phyloP scores from a whole-genome alignment of 2,888 invertebrate genomes.

The Teinopalpus imperialis region DNA sequence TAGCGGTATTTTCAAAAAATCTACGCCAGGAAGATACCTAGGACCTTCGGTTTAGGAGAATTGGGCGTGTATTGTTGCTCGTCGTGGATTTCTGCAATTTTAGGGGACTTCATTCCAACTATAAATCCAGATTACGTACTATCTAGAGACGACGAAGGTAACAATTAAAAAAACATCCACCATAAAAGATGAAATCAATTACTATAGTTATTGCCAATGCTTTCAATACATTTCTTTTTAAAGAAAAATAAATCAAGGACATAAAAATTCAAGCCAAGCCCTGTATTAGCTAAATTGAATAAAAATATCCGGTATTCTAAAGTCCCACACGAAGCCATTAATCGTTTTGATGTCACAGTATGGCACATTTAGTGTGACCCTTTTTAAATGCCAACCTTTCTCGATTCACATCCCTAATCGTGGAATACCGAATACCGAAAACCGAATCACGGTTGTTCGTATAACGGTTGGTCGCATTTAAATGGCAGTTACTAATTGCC shows the following conservation, averaged over 20 bases:
- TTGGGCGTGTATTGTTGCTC: too few relatives aligned
- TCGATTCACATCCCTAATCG: constrained; percentile 68
- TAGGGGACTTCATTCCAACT: too few relatives aligned
- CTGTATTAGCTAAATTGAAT: constrained; percentile 65
- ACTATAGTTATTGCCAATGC: too few relatives aligned
- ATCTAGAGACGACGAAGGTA: too few relatives aligned
- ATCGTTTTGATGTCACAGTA: constrained; percentile 79
- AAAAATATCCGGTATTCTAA: constrained; percentile 68
- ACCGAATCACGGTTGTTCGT: constrained; percentile 48
- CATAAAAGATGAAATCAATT: too few relatives aligned
- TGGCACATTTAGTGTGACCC: constrained; percentile 80
- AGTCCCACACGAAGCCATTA: constrained; percentile 68
- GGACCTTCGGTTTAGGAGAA: too few relatives aligned
- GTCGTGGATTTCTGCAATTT: too few relatives aligned
- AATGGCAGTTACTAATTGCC: constrained; percentile 52
- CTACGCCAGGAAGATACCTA: too few relatives aligned
- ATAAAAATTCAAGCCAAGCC: constrained; percentile 56
- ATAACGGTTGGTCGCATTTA: constrained; percentile 45
- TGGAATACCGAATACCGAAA: constrained; percentile 59
- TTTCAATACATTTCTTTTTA: background rate
- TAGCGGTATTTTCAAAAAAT: too few relatives aligned
- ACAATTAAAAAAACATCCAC: too few relatives aligned
- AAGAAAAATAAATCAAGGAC: constrained; percentile 32
- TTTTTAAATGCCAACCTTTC: constrained; percentile 67
- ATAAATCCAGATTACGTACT: too few relatives aligned